Evolutionary conservation across 2,797 vertebrate genomes (phyloP), one percentile per base, ranked within the genome.

Genomic region (Hippoglossus hippoglossus): DNA sequence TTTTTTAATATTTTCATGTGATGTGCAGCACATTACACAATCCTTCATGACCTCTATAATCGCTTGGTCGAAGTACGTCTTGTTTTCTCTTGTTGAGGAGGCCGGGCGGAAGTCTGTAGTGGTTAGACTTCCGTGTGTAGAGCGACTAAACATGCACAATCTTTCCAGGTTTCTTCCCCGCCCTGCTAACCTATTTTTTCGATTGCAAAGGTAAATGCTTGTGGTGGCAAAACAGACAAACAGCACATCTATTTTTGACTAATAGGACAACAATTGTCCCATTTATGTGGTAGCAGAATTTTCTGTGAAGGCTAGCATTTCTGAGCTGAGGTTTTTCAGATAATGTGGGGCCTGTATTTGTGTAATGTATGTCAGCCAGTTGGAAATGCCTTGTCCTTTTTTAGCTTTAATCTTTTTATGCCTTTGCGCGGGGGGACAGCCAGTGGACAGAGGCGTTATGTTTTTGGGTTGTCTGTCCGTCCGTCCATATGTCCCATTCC

Each of bases 121-220:
- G 91, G 92, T 92, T 93, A 44, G 82, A 67, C 64, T 85, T 36
- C 61, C 34, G 62, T 69, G 60, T 70, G 58, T 34, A 50, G 66
- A 90, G 67, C 58, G 67, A 69, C 63, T 67, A 19, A 25, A 85
- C 70, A 61, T 84, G 83, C 80, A 83, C 73, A 67, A 86, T 89
- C 87, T 90, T 89, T 60, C 82, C 95, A 95, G 94, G 94, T 97
- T 96, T 96, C 96, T 95, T 94, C 80, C 56, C 92, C 93, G 96
- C 94, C 95, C 90, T 88, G 89, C 95, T 96, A 97, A 97, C 97
- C 96, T 96, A 97, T 96, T 96, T 95, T 79, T 95, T 94, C 93
- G 87, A 95, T 78, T 57, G 75, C 85, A 81, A 87, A 90, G 88
- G 75, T 88, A 77, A 74, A 80, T 75, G 75, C 81, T 88, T 92